Evolutionary conservation across 2,113 vertebrate species (phyloP).

Genomic region (Clarias macrocephalus): DNA sequence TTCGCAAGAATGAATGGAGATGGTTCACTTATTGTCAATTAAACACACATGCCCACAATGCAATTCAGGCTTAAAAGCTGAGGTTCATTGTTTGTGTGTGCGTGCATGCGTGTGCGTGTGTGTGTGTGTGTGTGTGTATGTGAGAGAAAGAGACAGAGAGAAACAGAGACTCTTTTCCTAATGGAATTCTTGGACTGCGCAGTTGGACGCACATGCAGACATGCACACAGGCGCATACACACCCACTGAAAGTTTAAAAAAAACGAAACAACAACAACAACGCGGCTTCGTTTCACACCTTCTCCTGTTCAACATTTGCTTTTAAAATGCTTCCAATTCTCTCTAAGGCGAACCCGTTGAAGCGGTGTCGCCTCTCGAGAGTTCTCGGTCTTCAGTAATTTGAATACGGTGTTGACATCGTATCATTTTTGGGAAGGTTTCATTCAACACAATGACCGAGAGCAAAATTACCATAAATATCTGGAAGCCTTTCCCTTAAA

Average conservation of each 20-base stretch:
- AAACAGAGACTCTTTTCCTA: neutral
- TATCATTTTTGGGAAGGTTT: neutral
- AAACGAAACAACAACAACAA: neutral
- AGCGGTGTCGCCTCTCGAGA: neutral
- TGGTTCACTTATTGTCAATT: conserved; percentile 27
- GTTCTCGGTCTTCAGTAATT: neutral
- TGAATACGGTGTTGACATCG: neutral
- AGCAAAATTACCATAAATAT: conserved; percentile 17
- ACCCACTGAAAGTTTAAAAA: neutral
- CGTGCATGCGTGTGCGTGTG: neutral
- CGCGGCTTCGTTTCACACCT: conserved; percentile 16
- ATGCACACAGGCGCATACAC: conserved; percentile 1
- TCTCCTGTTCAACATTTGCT: conserved; percentile 42
- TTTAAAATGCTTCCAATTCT: conserved; percentile 48
- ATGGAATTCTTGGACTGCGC: conserved; percentile 30
- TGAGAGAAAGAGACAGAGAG: neutral
- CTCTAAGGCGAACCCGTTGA: conserved; percentile 39
- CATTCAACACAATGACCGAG: neutral
- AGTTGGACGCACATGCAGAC: conserved; percentile 10
- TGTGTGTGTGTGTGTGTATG: neutral
- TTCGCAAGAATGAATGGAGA: conserved; percentile 41
- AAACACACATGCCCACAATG: conserved; percentile 21
- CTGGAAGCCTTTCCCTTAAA: conserved; percentile 1
- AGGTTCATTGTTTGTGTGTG: conserved; percentile 18
- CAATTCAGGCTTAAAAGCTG: conserved; percentile 37